Conservation (phyloP, 2,888 invertebrate genomes). For the Eurytoma adleriae region DNA sequence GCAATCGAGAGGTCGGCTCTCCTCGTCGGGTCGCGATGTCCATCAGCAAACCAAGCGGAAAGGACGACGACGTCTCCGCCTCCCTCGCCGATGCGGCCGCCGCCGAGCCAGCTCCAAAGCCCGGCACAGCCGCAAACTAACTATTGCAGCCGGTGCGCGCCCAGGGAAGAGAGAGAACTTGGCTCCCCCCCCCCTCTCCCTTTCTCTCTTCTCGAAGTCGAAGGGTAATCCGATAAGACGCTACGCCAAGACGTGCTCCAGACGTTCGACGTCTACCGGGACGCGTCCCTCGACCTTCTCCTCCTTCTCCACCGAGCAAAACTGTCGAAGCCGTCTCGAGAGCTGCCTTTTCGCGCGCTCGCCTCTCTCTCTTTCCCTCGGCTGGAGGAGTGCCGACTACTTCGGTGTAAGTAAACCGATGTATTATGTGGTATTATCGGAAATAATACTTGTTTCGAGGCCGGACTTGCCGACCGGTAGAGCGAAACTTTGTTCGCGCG, state of each 20-base stretch:
- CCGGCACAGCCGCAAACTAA: constrained; percentile 66
- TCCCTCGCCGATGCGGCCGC: neutral
- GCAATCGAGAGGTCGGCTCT: constrained; percentile 6
- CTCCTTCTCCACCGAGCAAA: constrained; percentile 50
- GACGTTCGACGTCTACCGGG: constrained; percentile 61
- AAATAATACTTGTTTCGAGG: too few species aligned
- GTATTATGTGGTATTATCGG: neutral
- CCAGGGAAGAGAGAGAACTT: constrained; percentile 50
- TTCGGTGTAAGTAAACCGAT: too few species aligned
- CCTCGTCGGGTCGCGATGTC: constrained; percentile 39
- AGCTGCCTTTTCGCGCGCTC: constrained; percentile 10
- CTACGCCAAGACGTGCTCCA: constrained; percentile 64
- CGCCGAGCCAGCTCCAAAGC: constrained; percentile 5
- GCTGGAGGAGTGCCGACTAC: neutral
- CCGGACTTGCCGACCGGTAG: too few species aligned
- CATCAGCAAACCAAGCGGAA: constrained; percentile 55
- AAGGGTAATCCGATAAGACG: constrained; percentile 64
- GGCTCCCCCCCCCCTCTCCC: constrained; percentile 46
- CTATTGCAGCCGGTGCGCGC: constrained; percentile 63
- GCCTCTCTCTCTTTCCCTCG: constrained; percentile 20
- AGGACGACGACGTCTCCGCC: constrained; percentile 49
- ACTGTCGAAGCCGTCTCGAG: constrained; percentile 58
- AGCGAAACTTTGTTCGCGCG: too few species aligned
- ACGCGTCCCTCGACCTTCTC: constrained; percentile 40
- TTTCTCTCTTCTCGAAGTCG: constrained; percentile 38